Evolutionary conservation across 2,113 vertebrate species (phyloP), one percentile per base, ranked within the genome.

Genomic region (Ramphastos sulfuratus): DNA sequence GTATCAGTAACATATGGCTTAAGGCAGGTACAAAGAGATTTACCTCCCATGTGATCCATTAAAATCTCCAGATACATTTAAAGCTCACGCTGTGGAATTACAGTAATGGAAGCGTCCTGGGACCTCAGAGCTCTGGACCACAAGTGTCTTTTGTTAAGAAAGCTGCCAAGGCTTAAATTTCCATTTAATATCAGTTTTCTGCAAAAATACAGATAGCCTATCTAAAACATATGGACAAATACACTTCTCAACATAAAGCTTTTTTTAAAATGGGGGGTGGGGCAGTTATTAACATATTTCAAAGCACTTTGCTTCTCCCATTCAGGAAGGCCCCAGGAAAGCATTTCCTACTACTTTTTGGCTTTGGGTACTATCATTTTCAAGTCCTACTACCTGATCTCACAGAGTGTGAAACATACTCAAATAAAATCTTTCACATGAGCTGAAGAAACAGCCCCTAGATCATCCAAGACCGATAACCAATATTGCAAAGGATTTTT

Each of bases 211-310:
- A 95, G 92, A 95, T 87, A 94, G 52, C 35, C 23, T 82, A 94
- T 86, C 81, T 92, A 92, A 94, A 96, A 93, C 92, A 96, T 89
- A 92, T 95, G 93, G 94, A 67, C 80, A 90, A 77, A 88, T 81
- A 90, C 0, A 28, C 23, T 66, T 59, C 79, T 90, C 30, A 64
- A 74, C 61, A 27, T 63, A n/a, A 56, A 95, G 46, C 63, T 83
- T 77, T 28, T 28, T 56, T 23, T 23, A 23, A 50, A 50, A 52
- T 25, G 23, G 50, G 28, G 55, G 27, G 28, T 15, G 16, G 16
- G 15, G 9, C 16, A 4, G 30, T 56, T 23, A 82, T 71, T 87
- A 76, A 94, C 79, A 2, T 9, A 64, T 35, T 23, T 60, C 4
- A 1, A 65, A 85, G 16, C 11, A 27, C 9, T 80, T 55, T 20